Evolutionary conservation across 2,888 invertebrate species (phyloP).

Genomic region (Mimachlamys varia): DNA sequence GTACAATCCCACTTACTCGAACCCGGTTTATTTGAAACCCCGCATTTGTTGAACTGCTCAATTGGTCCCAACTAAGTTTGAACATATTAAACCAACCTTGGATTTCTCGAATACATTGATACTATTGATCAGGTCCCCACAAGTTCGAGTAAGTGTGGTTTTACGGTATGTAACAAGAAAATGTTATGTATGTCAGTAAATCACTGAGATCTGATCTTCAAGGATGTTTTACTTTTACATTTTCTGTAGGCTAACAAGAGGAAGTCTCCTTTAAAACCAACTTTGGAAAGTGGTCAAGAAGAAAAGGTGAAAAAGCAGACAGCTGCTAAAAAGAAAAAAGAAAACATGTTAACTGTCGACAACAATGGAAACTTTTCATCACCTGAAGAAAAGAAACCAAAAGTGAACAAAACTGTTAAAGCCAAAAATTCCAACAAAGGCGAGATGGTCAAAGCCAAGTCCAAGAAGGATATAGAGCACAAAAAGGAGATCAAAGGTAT

Average conservation of each 20-base stretch:
- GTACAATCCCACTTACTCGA: no score
- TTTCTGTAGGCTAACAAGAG: not conserved
- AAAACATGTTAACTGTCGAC: not conserved
- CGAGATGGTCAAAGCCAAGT: constrained; percentile 39
- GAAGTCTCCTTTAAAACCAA: not conserved
- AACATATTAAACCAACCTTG: no score
- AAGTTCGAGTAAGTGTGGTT: no score
- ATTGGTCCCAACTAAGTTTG: no score
- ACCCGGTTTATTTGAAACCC: no score
- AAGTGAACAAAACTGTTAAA: not conserved
- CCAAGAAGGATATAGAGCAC: constrained; percentile 47
- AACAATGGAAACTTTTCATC: not conserved
- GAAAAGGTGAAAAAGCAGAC: not conserved
- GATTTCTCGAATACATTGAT: no score
- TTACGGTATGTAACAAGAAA: no score
- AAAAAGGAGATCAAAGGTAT: constrained; percentile 42
- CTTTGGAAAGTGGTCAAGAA: not conserved
- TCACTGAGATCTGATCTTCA: not conserved
- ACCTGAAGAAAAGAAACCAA: not conserved
- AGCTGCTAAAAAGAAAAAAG: not conserved
- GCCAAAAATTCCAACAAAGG: constrained; percentile 43
- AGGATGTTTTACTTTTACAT: not conserved
- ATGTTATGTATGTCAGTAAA: no score
- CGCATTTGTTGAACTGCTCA: no score
- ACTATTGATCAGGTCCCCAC: no score